Conservation (phyloP, 2,113 vertebrate species). For the Acanthochromis polyacanthus region DNA sequence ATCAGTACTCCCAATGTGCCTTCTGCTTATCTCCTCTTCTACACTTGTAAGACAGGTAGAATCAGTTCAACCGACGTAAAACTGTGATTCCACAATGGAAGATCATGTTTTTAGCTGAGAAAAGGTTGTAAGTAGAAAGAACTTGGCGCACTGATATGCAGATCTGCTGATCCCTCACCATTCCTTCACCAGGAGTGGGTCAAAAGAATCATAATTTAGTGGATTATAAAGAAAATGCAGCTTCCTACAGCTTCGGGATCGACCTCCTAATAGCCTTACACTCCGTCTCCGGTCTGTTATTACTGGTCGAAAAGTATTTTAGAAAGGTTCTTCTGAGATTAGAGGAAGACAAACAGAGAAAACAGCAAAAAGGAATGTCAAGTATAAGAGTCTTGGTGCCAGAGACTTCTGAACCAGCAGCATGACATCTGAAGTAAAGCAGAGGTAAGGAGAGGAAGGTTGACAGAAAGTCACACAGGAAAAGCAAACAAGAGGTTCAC, state of each 20-base stretch:
- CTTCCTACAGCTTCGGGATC: conserved; percentile 50
- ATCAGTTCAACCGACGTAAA: conserved; percentile 53
- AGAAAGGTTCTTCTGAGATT: conserved; percentile 27
- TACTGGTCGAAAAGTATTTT: conserved; percentile 9
- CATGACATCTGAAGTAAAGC: conserved; percentile 81
- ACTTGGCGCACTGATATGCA: conserved; percentile 52
- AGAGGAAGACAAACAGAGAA: conserved; percentile 36
- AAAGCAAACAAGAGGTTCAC: conserved; percentile 83
- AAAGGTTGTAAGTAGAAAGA: conserved; percentile 41
- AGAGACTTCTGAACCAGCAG: conserved; percentile 78
- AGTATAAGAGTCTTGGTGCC: conserved; percentile 73
- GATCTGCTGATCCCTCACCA: conserved; percentile 80
- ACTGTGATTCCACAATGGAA: conserved; percentile 32
- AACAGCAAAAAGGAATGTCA: conserved; percentile 80
- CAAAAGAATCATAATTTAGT: conserved; percentile 74
- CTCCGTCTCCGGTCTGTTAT: conserved; percentile 13
- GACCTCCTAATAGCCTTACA: conserved; percentile 15
- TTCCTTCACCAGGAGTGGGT: conserved; percentile 74
- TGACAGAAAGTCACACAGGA: conserved; percentile 49
- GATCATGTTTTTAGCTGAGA: conserved; percentile 35
- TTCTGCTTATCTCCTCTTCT: conserved; percentile 39
- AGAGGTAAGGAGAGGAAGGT: conserved; percentile 69
- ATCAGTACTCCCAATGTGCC: conserved; percentile 37
- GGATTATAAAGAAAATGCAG: conserved; percentile 53
- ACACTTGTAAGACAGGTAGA: conserved; percentile 29